Evolutionary conservation across 2,888 invertebrate species (phyloP), one percentile per base, ranked within the genome.

Genomic region (Conops quadrifasciatus): DNA sequence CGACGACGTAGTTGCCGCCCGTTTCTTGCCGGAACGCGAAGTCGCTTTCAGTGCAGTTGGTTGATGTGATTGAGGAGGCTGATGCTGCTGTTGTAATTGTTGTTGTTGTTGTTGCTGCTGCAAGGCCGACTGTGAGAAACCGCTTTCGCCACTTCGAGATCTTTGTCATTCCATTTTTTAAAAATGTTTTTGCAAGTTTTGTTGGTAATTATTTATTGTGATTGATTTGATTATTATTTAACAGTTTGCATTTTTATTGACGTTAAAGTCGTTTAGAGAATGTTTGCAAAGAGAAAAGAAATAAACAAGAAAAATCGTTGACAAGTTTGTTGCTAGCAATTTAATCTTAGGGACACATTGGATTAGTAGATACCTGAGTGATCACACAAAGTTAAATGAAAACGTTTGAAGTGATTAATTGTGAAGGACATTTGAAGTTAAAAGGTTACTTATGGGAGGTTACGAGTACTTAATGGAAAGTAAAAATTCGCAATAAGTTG

Each of bases 1-100:
- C 71, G 69, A 2, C 30, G 77, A 53, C n/a, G 78, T 76, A 66
- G 73, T 74, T 16, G 82, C 81, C 16, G 83, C 82, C n/a, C 85
- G 81, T 69, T 85, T 85, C 74, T 85, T 85, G 62, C 84, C 84
- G 59, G 85, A 84, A 49, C 85, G 80, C 9, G 84, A 83, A 65
- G 78, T 82, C 2, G 75, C 71, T 75, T 76, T 78, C 72, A 75
- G 78, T 67, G 74, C 47, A 26, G 70, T 66, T 63, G 71, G 77
- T 36, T 78, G 77, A 58, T 79, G 81, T 51, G 76, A 74, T 51
- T 75, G 77, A 28, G 74, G 78, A 28, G 77, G 77, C 47, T 76
- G 77, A 30, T 78, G 77, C 59, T 79, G 81, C 56, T 76, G 75
- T 47, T 75, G 77, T 28, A 74, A 78, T 28, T 77, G 77, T 45